Conservation (phyloP, 2,113 vertebrate species). For the Corythoichthys haematopterus region DNA sequence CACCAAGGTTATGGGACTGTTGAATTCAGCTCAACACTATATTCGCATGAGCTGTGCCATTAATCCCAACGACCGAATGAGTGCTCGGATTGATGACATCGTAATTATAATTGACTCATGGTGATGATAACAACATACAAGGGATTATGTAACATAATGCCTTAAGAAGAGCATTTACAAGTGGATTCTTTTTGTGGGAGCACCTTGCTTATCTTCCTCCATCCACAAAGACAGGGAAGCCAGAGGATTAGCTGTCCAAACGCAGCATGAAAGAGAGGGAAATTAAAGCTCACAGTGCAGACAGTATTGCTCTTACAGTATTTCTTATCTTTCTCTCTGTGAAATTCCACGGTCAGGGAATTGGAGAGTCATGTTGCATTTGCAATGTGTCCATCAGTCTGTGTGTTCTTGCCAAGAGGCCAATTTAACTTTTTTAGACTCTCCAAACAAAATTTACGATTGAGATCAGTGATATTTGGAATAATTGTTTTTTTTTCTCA, state of each 20-base stretch:
- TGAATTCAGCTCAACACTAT: slow-evolving; percentile 29
- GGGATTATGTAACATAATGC: background rate
- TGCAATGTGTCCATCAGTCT: slow-evolving; percentile 3
- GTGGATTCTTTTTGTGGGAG: slow-evolving; percentile 14
- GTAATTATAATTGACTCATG: background rate
- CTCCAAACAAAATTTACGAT: too few species aligned
- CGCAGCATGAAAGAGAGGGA: slow-evolving; percentile 53
- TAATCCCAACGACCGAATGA: slow-evolving; percentile 9
- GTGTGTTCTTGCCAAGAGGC: slow-evolving; percentile 15
- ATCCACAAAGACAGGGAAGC: slow-evolving; percentile 48
- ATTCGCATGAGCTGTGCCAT: slow-evolving; percentile 26
- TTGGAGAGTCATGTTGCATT: slow-evolving; percentile 17
- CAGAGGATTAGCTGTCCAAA: slow-evolving; percentile 58
- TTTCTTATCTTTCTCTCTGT: slow-evolving; percentile 15
- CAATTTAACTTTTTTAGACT: too few species aligned
- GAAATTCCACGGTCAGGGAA: slow-evolving; percentile 25
- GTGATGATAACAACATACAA: background rate
- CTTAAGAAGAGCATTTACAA: background rate
- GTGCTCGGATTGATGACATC: slow-evolving; percentile 8
- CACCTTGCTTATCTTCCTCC: slow-evolving; percentile 37
- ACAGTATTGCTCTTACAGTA: slow-evolving; percentile 19
- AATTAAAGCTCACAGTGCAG: slow-evolving; percentile 45
- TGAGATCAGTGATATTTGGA: too few species aligned
- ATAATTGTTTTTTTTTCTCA: too few species aligned
- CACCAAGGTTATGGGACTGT: slow-evolving; percentile 25